Base-by-base conservation (phyloP, 2,113 vertebrate genomes). In the Fulmarus glacialis region DNA sequence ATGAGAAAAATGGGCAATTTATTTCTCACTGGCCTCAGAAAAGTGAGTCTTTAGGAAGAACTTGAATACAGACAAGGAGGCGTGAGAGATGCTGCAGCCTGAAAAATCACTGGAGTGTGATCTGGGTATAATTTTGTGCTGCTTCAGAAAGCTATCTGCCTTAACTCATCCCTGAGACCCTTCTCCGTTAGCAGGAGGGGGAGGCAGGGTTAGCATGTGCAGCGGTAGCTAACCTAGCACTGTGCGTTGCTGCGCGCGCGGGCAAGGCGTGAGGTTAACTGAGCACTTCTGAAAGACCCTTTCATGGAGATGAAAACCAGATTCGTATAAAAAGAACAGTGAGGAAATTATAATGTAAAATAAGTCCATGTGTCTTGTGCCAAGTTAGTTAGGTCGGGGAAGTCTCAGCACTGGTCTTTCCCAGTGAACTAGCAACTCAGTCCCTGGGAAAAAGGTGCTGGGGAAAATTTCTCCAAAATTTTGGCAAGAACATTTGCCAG, bases 231-330 rank as follows among this genome's bases (percentile, higher is more conserved):
- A 38, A 71, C 27, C 29, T 1, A 24, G 62, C 32, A 12, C 59
- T 3, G 16, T 2, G 23, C 6, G 4, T 0, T 38, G 36, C 59
- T 43, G 34, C 4, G 1, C 1, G 3, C 3, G 18, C 3, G 3
- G 56, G 78, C 32, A 36, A 19, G 24, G 32, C 4, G 15, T 17
- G 50, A 58, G 58, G 16, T 55, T 67, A 55, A 56, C 55, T 2
- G 19, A 73, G 60, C 14, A 3, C 82, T 87, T 36, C 53, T 8
- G 53, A 26, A 43, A 68, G 58, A 36, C 5, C 60, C 19, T 30
- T 67, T 16, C 40, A 29, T 18, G 43, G 56, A 66, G 40, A 20
- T 11, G 45, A 66, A 43, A 89, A 66, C 11, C 14, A 27, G n/a
- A 64, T 43, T 43, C 43, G 56, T 60, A 8, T 9, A 36, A 36